Evolutionary conservation across 1,140 invertebrate genomes (phyloP), one percentile per base, ranked within the genome.

Genomic region (Heliconius melpomene): DNA sequence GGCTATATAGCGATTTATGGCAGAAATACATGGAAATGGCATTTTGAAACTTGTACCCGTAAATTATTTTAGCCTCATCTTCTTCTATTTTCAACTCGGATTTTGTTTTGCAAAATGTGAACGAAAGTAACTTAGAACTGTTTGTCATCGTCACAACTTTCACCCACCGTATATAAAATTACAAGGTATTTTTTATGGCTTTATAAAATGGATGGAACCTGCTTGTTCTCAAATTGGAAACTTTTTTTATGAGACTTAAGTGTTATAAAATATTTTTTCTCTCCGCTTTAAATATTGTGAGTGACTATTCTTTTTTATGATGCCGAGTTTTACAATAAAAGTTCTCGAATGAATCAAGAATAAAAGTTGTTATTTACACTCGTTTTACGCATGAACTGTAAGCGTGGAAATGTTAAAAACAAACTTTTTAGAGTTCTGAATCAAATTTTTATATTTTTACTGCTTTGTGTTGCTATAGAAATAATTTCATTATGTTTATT

Each of bases 1-100:
- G 54, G 72, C 79, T 77, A 40, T 77, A 81, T 84, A 86, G 79
- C 88, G 87, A 90, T 88, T 89, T 89, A 90, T 83, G 84, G 29
- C 78, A 83, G 82, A 84, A 72, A 79, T 81, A 88, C 87, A 85
- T 79, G 83, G 80, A 84, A 86, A 87, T 82, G 79, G 86, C 85
- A 87, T 89, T 87, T 86, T 79, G 50, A 75, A 82, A 84, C 77
- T 84, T 85, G 78, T 78, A 57, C 36, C n/a, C 79, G 79, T 85
- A 84, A 85, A 86, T 88, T 84, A 87, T 87, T 87, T 85, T 82
- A 85, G 75, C 82, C 79, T 80, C 78, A 77, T 79, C 78, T 80
- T 70, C 16, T 78, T 70, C 75, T 83, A 81, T 83, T 85, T 84
- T 83, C 75, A 82, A 81, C 82, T 84, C 80, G 77, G 78, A 81